A percentile compares a stretch with the other conserved stretches of the same genome.
Evolutionary conservation across 2,113 vertebrate species (phyloP).

Genomic region (Aegotheles bennettii): DNA sequence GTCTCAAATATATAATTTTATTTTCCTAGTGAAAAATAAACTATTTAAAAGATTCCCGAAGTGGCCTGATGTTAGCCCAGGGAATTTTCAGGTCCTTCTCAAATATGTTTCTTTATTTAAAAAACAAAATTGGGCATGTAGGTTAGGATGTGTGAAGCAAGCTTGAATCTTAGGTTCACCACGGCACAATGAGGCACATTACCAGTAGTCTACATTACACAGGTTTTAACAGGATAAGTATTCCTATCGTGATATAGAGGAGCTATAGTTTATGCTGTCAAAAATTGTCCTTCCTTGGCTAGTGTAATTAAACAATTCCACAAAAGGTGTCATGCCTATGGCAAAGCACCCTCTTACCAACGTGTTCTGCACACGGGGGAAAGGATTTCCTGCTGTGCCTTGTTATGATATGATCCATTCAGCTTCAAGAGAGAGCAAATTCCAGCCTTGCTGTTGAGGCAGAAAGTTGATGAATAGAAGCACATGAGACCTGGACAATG

Average conservation of each 20-base stretch:
- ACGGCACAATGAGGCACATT: neutral
- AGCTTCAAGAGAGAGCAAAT: neutral
- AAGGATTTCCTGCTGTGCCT: neutral
- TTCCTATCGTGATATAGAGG: neutral
- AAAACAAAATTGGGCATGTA: neutral
- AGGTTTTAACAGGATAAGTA: neutral
- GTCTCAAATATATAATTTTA: neutral
- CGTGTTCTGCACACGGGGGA: neutral
- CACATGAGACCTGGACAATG: neutral
- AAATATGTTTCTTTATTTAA: neutral
- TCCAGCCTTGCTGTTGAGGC: neutral
- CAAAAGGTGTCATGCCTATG: neutral
- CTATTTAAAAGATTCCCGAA: neutral
- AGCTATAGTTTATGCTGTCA: neutral
- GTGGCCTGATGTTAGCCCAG: neutral
- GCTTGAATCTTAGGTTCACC: neutral
- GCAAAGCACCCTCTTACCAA: neutral
- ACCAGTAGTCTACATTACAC: neutral
- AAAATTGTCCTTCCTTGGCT: neutral
- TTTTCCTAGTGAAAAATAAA: neutral
- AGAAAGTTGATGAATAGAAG: neutral
- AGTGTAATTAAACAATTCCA: neutral
- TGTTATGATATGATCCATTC: neutral
- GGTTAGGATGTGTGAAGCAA: neutral
- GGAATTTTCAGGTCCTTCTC: neutral